A percentile compares a stretch with the other conserved stretches of the same genome.
These are phyloP conservation scores for Nemurella pictetii DNA, from an alignment of 2,888 invertebrate species.

Conservation along the genomic window DNA sequence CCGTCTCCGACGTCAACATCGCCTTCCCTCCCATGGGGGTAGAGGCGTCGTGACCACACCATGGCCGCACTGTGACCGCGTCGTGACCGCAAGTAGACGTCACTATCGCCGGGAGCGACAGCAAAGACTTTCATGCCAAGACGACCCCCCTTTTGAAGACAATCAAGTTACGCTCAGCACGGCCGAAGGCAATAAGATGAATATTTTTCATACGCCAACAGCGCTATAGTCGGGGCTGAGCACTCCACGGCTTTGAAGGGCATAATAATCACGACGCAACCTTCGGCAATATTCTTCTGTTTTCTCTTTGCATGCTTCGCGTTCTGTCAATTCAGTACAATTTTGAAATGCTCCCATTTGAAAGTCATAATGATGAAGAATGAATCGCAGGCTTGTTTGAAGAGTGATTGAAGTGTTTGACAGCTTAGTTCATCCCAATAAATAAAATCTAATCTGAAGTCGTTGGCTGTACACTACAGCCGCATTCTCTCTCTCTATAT, in stretches of 20 bases:
- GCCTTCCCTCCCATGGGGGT: background rate
- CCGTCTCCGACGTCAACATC: background rate
- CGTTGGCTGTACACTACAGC: background rate
- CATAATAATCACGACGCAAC: background rate
- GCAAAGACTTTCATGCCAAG: background rate
- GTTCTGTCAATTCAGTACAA: background rate
- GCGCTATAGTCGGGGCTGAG: background rate
- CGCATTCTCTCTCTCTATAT: background rate
- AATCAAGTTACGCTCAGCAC: background rate
- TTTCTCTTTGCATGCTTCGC: background rate
- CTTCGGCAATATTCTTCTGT: background rate
- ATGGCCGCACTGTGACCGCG: background rate
- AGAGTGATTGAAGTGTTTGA: background rate
- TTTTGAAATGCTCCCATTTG: background rate
- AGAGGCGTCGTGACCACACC: background rate
- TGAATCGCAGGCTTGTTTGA: background rate
- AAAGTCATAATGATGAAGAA: background rate
- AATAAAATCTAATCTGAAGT: background rate
- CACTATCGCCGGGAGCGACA: background rate
- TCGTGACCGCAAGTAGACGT: background rate
- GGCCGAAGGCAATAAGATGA: background rate
- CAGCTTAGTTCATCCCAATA: background rate
- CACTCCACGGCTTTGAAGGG: background rate
- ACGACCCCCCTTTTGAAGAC: background rate
- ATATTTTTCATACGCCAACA: background rate